These are phyloP conservation scores for Prunella himalayana DNA, from an alignment of 2,113 vertebrate species.

Conservation along the genomic window DNA sequence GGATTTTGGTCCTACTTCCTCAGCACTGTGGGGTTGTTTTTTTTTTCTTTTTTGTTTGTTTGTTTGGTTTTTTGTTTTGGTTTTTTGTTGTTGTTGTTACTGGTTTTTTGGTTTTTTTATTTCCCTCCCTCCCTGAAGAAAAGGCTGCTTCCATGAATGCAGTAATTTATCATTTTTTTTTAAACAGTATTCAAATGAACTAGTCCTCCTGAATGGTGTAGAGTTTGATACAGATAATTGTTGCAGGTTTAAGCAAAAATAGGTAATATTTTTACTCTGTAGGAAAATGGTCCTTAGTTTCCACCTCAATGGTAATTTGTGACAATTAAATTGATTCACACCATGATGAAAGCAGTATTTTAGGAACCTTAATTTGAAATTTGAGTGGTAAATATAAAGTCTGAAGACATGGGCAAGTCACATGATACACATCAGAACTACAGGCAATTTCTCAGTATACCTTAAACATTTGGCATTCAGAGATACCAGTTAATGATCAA, in stretches of 20 bases:
- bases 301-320: background rate
- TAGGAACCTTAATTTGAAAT: background rate
- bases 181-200: background rate
- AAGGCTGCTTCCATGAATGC: background rate
- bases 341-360: background rate
- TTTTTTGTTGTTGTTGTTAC: no score
- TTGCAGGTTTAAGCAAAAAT: background rate
- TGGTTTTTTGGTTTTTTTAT: background rate
- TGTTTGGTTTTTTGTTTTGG: no score
- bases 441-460: background rate
- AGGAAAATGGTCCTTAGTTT: background rate
- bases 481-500: background rate
- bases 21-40: background rate
- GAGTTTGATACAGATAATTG: background rate
- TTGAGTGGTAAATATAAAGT: background rate
- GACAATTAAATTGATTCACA: background rate
- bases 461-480: background rate
- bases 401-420: background rate
- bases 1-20: background rate
- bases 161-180: background rate
- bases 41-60: no score
- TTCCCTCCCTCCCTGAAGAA: background rate
- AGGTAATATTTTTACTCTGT: background rate
- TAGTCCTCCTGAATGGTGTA: background rate
- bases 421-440: background rate